Conservation (phyloP, 1,140 invertebrate species). For the Cotesia glomerata region DNA sequence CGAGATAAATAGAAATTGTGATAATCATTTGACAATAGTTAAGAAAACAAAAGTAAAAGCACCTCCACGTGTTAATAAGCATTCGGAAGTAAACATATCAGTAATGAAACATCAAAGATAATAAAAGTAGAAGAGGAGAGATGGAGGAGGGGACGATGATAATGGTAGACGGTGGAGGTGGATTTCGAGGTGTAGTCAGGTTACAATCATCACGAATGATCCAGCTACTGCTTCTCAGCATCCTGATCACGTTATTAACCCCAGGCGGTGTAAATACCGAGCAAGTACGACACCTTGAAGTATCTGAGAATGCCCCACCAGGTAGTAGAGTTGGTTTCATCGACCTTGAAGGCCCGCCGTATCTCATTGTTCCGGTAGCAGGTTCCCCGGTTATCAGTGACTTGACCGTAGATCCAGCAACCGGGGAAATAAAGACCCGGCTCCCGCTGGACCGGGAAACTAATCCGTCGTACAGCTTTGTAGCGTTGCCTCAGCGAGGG, state of each 20-base stretch:
- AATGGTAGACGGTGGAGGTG: constrained; percentile 24
- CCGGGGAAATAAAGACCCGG: constrained; percentile 89
- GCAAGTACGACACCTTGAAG: constrained; percentile 72
- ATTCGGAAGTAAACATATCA: constrained; percentile 27
- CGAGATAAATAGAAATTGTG: no score
- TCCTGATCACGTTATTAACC: constrained; percentile 1
- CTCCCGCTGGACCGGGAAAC: constrained; percentile 88
- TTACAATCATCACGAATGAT: constrained; percentile 21
- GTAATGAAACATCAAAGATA: constrained; percentile 55
- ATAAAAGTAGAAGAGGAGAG: constrained; percentile 43
- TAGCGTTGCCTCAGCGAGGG: constrained; percentile 77
- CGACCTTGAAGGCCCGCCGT: constrained; percentile 76
- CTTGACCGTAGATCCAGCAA: constrained; percentile 83
- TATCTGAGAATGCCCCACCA: constrained; percentile 84
- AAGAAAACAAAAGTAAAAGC: no score
- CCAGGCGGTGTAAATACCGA: background rate
- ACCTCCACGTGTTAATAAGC: constrained; percentile 8
- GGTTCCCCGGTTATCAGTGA: constrained; percentile 88
- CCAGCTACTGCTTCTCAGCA: constrained; percentile 1
- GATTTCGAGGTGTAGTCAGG: constrained; percentile 29
- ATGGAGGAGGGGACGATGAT: constrained; percentile 34
- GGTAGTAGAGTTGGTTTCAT: constrained; percentile 88
- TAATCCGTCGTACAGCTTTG: constrained; percentile 83
- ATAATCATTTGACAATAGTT: no score
- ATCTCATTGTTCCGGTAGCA: constrained; percentile 86